Evolutionary conservation across 2,797 vertebrate species (phyloP).

Genomic region (Merluccius polli): DNA sequence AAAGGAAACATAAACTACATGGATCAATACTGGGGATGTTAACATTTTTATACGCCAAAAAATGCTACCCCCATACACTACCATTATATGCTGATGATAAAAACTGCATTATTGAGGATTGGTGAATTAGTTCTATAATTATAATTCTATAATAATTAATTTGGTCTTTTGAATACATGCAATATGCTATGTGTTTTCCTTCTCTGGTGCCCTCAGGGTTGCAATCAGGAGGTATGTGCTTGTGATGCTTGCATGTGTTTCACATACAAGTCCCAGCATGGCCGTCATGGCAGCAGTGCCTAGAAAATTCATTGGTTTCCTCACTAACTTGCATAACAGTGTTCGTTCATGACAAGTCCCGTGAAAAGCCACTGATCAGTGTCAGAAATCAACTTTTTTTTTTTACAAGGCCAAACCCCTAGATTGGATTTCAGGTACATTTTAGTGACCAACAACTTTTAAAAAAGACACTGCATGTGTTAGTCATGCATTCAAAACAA

Average conservation of each 20-base stretch:
- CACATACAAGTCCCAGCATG: constrained; percentile 77
- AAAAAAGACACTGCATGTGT: not conserved
- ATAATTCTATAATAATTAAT: too few relatives aligned
- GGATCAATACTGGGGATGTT: not conserved
- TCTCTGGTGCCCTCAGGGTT: constrained; percentile 54
- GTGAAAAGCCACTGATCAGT: not conserved
- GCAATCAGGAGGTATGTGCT: constrained; percentile 68
- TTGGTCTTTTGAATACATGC: constrained; percentile 21
- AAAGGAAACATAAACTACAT: not conserved
- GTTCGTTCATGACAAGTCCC: not conserved
- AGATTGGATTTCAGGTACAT: not conserved
- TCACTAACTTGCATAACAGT: constrained; percentile 60
- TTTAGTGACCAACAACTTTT: not conserved
- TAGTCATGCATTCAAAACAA: not conserved
- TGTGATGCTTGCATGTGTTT: constrained; percentile 60
- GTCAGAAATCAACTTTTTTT: not conserved
- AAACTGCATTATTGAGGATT: not conserved
- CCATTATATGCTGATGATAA: not conserved
- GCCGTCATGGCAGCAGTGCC: constrained; percentile 50
- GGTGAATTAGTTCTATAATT: not conserved
- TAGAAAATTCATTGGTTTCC: constrained; percentile 51
- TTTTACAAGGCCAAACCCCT: not conserved
- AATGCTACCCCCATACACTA: not conserved
- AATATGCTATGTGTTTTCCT: constrained; percentile 48
- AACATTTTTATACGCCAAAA: not conserved